phyloP scores from a whole-genome alignment of 2,888 invertebrate species.

The Amaurobius ferox region DNA sequence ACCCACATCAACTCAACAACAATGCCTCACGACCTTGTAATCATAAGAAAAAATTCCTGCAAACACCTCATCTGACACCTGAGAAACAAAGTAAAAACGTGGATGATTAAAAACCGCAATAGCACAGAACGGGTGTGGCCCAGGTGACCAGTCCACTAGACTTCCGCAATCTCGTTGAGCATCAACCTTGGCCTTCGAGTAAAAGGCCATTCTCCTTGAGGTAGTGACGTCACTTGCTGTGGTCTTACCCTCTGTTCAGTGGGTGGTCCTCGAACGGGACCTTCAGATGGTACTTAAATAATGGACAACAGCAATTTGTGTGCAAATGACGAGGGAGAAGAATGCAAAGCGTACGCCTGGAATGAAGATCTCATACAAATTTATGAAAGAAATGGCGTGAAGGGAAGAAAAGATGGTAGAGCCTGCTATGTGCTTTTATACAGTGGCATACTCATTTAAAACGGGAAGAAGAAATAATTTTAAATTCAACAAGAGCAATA shows the following conservation, averaged over 20 bases:
- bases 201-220: constrained; percentile 59
- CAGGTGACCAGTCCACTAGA: constrained; percentile 41
- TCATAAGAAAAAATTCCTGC: background rate
- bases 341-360: background rate
- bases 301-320: background rate
- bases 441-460: too few species aligned
- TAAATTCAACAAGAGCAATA: too few species aligned
- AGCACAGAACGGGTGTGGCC: constrained; percentile 26
- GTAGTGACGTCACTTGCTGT: constrained; percentile 40
- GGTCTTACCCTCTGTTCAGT: constrained; percentile 8
- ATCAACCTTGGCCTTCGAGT: constrained; percentile 58
- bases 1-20: background rate
- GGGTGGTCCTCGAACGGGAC: constrained; percentile 49
- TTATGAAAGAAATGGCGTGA: background rate
- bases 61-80: constrained; percentile 53
- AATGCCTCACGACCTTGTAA: constrained; percentile 15
- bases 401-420: background rate
- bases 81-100: constrained; percentile 46
- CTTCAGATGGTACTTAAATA: background rate
- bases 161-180: constrained; percentile 60
- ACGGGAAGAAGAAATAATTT: too few species aligned
- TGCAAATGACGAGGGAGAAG: background rate
- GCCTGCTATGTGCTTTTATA: too few species aligned
- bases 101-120: constrained; percentile 35
- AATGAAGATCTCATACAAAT: background rate